Percentiles rank a stretch among this genome's conserved stretches.
phyloP scores from a whole-genome alignment of 2,888 invertebrate genomes.

The Conops quadrifasciatus region DNA sequence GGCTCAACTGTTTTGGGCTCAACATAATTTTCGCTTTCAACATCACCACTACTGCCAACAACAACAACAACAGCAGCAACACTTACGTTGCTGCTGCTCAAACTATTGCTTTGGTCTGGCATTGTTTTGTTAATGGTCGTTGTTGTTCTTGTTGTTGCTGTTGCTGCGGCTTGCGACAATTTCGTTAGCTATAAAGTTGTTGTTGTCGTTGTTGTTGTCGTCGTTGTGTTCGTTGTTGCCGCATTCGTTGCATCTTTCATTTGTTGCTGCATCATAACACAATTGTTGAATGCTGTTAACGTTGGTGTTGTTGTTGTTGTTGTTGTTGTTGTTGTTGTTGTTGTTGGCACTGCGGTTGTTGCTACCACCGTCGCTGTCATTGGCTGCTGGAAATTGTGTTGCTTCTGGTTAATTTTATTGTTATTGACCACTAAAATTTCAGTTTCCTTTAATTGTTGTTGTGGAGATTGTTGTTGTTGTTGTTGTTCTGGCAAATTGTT shows the following conservation, averaged over 20 bases:
- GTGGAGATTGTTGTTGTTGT: background rate
- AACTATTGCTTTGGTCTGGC: constrained; percentile 12
- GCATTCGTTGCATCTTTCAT: constrained; percentile 13
- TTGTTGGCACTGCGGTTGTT: constrained; percentile 42
- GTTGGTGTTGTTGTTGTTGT: constrained; percentile 37
- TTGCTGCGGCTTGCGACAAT: constrained; percentile 44
- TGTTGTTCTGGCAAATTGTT: constrained; percentile 4
- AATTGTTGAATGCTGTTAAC: constrained; percentile 38
- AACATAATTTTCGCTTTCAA: background rate
- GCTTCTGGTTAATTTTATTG: constrained; percentile 62
- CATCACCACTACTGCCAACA: constrained; percentile 54
- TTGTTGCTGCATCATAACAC: constrained; percentile 40
- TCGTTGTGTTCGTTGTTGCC: constrained; percentile 43
- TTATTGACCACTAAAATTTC: constrained; percentile 59
- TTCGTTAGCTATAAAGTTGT: constrained; percentile 63
- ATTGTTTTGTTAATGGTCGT: constrained; percentile 13
- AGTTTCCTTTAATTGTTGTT: background rate
- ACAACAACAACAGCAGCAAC: constrained; percentile 46
- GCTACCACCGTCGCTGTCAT: constrained; percentile 38
- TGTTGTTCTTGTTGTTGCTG: constrained; percentile 5
- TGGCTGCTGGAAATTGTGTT: constrained; percentile 47
- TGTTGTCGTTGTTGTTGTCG: constrained; percentile 36
- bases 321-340: constrained; percentile 36
- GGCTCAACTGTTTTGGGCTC: background rate
- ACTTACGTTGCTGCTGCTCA: constrained; percentile 17